phyloP scores from a whole-genome alignment of 2,113 vertebrate species.

The Nanorana parkeri region DNA sequence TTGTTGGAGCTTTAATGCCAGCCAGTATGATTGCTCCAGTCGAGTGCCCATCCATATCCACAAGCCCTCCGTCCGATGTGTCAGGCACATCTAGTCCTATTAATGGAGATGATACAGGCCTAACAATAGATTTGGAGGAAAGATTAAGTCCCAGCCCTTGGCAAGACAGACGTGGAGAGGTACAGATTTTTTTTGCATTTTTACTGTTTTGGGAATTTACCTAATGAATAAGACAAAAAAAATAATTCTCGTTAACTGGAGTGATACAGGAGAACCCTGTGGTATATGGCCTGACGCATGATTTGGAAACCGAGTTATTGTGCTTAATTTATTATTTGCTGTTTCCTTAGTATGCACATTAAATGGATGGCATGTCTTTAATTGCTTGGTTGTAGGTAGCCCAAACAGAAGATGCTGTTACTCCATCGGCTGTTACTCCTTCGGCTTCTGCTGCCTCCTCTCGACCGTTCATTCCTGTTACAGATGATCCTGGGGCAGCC shows the following conservation, averaged over 20 bases:
- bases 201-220: no score
- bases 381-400: conserved; percentile 70
- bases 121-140: conserved; percentile 82
- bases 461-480: conserved; percentile 96
- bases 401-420: conserved; percentile 89
- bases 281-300: no score
- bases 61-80: conserved; percentile 82
- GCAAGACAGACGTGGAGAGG: conserved; percentile 94
- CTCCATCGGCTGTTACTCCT: conserved; percentile 91
- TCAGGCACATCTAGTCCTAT: conserved; percentile 79
- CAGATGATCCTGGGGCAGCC: conserved; percentile 95
- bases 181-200: conserved; percentile 60
- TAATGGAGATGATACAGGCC: conserved; percentile 80
- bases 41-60: conserved; percentile 89
- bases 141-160: conserved; percentile 89
- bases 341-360: not conserved
- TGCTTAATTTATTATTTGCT: no score
- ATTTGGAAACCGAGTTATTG: no score
- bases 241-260: no score
- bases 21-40: conserved; percentile 93
- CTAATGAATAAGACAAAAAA: no score
- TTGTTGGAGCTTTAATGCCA: conserved; percentile 94
- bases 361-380: not conserved
- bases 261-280: no score
- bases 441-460: conserved; percentile 89